Evolutionary conservation across 2,797 vertebrate genomes (phyloP).

Genomic region (Esox lucius): DNA sequence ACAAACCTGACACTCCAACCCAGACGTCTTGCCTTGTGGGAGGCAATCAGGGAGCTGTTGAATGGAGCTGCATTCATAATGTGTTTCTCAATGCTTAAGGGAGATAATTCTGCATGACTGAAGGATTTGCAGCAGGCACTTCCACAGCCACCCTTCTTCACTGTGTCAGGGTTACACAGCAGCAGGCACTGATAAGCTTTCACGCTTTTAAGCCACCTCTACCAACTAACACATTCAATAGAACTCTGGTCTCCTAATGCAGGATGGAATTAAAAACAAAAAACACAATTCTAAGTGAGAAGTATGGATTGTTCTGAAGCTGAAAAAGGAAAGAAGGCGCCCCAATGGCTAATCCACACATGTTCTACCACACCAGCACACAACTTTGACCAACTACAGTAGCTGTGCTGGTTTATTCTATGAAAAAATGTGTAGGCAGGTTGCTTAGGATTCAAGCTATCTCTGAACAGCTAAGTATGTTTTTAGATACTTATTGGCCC

Average conservation of each 20-base stretch:
- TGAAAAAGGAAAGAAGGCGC: too few species aligned
- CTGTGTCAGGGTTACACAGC: slow-evolving; percentile 51
- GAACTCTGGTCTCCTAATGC: neutral
- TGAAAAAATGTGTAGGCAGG: too few species aligned
- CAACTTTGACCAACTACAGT: too few species aligned
- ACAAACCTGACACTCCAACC: slow-evolving; percentile 41
- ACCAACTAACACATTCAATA: slow-evolving; percentile 17
- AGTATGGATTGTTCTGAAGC: neutral
- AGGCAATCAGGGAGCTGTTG: slow-evolving; percentile 58
- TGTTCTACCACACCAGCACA: too few species aligned
- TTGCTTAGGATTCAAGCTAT: too few species aligned
- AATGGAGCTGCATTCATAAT: slow-evolving; percentile 57
- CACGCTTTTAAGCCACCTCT: slow-evolving; percentile 39
- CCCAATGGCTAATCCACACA: too few species aligned
- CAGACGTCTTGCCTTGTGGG: slow-evolving; percentile 40
- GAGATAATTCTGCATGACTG: slow-evolving; percentile 53
- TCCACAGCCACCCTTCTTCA: slow-evolving; percentile 50
- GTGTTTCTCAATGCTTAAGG: slow-evolving; percentile 44
- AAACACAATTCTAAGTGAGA: too few species aligned
- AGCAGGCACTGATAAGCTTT: slow-evolving; percentile 57
- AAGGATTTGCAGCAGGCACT: slow-evolving; percentile 39
- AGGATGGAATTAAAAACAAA: neutral
- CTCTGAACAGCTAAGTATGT: too few species aligned
- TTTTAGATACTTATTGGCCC: too few species aligned
- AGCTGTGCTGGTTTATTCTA: too few species aligned